These are phyloP conservation scores for Heteronetta atricapilla DNA, from an alignment of 2,113 vertebrate species.

Conservation along the genomic window DNA sequence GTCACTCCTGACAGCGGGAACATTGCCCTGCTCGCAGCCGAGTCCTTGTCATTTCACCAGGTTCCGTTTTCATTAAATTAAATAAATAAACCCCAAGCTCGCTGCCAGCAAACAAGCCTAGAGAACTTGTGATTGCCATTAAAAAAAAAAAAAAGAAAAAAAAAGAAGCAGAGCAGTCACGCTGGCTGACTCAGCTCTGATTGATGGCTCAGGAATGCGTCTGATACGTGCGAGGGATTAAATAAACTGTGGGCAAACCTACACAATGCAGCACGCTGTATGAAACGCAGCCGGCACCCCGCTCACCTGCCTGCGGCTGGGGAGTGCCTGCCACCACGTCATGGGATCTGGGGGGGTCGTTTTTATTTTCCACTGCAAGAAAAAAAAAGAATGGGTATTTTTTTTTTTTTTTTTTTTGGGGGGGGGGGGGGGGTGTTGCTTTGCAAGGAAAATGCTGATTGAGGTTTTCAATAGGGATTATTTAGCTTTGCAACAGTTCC, in stretches of 20 bases:
- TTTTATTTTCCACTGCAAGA: background rate
- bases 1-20: background rate
- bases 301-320: conserved; percentile 39
- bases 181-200: conserved; percentile 60
- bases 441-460: background rate
- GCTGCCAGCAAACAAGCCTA: background rate
- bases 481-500: background rate
- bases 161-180: background rate
- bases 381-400: background rate
- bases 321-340: background rate
- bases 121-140: conserved; percentile 38
- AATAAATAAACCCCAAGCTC: background rate
- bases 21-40: background rate
- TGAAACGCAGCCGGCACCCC: background rate
- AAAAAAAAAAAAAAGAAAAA: background rate
- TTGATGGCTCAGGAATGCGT: conserved; percentile 60
- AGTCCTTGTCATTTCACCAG: background rate
- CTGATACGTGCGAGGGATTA: conserved; percentile 38
- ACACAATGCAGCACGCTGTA: background rate
- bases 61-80: background rate
- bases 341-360: background rate
- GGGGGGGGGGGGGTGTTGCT: fast-evolving
- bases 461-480: background rate
- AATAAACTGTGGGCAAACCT: conserved; percentile 1
- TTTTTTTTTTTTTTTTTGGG: fast-evolving